phyloP scores from a whole-genome alignment of 2,113 vertebrate species.

The Lamprotornis superbus region DNA sequence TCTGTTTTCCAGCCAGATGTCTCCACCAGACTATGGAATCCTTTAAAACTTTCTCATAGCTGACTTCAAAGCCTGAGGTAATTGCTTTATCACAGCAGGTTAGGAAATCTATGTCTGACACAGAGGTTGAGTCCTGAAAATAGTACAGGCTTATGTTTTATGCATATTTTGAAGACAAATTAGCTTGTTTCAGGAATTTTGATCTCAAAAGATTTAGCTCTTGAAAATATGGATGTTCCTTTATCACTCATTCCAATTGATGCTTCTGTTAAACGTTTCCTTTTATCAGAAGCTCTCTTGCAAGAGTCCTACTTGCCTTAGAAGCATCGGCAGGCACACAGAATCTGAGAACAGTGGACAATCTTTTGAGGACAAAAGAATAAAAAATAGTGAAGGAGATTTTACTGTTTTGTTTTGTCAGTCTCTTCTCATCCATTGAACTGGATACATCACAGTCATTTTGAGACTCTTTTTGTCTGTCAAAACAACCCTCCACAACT shows the following conservation, averaged over 20 bases:
- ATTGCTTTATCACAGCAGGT: slow-evolving; percentile 44
- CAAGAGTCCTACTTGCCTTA: not conserved
- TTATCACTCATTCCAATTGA: not conserved
- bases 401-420: not conserved
- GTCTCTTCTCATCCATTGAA: not conserved
- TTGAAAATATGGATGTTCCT: not conserved
- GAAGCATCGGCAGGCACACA: not conserved
- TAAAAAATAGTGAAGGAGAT: not conserved
- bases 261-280: not conserved
- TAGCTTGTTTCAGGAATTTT: slow-evolving; percentile 17
- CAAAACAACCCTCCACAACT: not conserved
- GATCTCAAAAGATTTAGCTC: not conserved
- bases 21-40: slow-evolving; percentile 42
- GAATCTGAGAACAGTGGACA: not conserved
- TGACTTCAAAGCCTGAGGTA: slow-evolving; percentile 26
- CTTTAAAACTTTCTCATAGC: not conserved
- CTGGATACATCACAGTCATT: not conserved
- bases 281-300: not conserved
- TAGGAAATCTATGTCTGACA: slow-evolving; percentile 6
- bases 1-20: slow-evolving; percentile 39
- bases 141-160: slow-evolving; percentile 24
- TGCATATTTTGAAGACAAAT: slow-evolving; percentile 38
- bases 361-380: not conserved
- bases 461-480: not conserved
- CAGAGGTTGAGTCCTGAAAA: not conserved